Base-by-base conservation (phyloP, 1,140 invertebrate genomes). In the Trachymyrmex septentrionalis region DNA sequence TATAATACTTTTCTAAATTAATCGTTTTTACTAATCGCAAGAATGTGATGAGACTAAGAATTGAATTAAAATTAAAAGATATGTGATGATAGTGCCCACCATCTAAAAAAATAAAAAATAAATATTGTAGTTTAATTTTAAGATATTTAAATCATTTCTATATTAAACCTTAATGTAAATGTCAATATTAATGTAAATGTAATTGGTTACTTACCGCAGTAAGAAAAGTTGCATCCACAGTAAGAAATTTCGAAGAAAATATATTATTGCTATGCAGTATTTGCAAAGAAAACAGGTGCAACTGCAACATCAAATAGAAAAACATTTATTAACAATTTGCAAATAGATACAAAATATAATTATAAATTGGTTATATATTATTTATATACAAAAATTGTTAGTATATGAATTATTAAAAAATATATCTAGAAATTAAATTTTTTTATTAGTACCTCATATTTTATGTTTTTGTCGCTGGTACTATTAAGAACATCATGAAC, bases 51-150 rank as follows among this genome's bases (percentile, higher is more conserved):
- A 12, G 9, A 44, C 12, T 5, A 67, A 67, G 34, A 67, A 67
- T 67, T 67, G 34, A 16, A 67, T 67, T 38, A 67, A 21, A 67
- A 67, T 67, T 67, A 67, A 44, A 38, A 67, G n/a, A 3, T 67
- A 67, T 12, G 34, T 67, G 7, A 10, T 67, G 21, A 67, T 12
- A 21, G 4, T 67, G 14, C 64, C 34, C 30, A 44, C 10, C n/a
- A 67, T 67, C 34, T 67, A 44, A 21, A 67, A 63, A 9, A 16
- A n/a, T 34, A 67, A 38, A 44, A 44, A 21, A n/a, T 38, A 66
- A 66, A 66, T 34, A 4, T 7, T 21, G 6, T 38, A 21, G 0
- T 63, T 38, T 38, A 14, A 44, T 67, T 44, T 67, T 21, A 14
- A 67, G 14, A 6, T 6, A 67, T 67, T 67, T 21, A 21, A 67